phyloP scores from a whole-genome alignment of 2,888 invertebrate species.

The Patella caerulea region DNA sequence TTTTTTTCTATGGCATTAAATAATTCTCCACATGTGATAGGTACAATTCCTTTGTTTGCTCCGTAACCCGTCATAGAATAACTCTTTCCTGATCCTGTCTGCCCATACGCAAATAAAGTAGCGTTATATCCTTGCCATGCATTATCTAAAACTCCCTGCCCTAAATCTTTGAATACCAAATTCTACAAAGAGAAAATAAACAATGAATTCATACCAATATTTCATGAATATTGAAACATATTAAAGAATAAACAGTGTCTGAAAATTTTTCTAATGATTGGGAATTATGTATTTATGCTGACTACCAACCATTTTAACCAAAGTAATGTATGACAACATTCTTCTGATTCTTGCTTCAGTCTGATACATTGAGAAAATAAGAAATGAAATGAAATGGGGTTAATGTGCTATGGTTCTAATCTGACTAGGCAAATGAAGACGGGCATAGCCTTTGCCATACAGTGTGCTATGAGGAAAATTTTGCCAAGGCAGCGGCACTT shows the following conservation, averaged over 20 bases:
- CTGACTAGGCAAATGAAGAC: too few relatives aligned
- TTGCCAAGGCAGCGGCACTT: too few relatives aligned
- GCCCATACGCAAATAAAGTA: slow-evolving; percentile 66
- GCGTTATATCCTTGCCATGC: slow-evolving; percentile 68
- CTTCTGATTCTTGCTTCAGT: too few relatives aligned
- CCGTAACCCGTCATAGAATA: slow-evolving; percentile 67
- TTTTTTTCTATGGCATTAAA: slow-evolving; percentile 56
- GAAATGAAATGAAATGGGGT: too few relatives aligned
- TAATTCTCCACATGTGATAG: slow-evolving; percentile 59
- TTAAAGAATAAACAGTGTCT: not conserved
- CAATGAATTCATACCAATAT: not conserved
- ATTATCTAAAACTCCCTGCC: slow-evolving; percentile 61
- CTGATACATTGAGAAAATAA: too few relatives aligned
- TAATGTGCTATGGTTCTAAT: too few relatives aligned
- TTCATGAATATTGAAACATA: not conserved
- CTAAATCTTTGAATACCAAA: slow-evolving; percentile 58
- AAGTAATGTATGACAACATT: too few relatives aligned
- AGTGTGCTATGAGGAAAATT: too few relatives aligned
- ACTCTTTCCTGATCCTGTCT: slow-evolving; percentile 66
- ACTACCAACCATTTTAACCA: too few relatives aligned
- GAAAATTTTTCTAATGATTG: not conserved
- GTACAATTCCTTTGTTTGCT: slow-evolving; percentile 62
- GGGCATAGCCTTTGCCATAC: too few relatives aligned
- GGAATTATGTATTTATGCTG: not conserved
- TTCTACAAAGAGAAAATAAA: slow-evolving; percentile 36